Evolutionary conservation across 2,113 vertebrate genomes (phyloP).

Genomic region (Seriola quinqueradiata): DNA sequence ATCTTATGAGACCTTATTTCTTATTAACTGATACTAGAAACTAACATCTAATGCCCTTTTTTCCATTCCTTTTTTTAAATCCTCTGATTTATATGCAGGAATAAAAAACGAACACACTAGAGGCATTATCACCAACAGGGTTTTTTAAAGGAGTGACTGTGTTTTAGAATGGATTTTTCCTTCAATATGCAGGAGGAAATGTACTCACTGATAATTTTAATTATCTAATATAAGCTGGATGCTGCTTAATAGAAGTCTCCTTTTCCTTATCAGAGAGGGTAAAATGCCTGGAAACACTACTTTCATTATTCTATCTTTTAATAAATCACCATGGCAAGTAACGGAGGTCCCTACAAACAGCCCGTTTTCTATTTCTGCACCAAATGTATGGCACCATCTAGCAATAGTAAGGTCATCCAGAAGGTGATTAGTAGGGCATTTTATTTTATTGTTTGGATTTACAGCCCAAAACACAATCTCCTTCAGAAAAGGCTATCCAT

Average conservation of each 20-base stretch:
- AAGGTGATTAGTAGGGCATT: background rate
- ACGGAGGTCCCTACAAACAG: constrained; percentile 21
- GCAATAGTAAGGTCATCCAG: constrained; percentile 1
- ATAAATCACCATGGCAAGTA: constrained; percentile 32
- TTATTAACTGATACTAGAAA: constrained; percentile 9
- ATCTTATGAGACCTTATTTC: background rate
- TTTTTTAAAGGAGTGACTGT: constrained; percentile 27
- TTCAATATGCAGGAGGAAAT: constrained; percentile 17
- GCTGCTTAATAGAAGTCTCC: constrained; percentile 17
- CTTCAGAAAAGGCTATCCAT: constrained; percentile 1
- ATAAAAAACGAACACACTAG: background rate
- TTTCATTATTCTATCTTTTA: constrained; percentile 47
- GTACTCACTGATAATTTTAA: constrained; percentile 29
- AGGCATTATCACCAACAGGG: constrained; percentile 20
- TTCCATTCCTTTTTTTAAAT: background rate
- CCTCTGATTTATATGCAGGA: background rate
- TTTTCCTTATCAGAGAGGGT: background rate
- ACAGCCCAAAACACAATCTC: constrained; percentile 21
- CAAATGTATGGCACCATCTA: background rate
- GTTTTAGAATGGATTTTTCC: constrained; percentile 12
- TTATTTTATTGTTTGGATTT: background rate
- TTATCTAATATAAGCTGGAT: constrained; percentile 27
- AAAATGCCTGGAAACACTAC: constrained; percentile 32
- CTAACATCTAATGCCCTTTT: background rate
- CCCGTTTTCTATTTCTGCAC: constrained; percentile 23